Conservation (phyloP, 2,113 vertebrate species). For the Gulo gulo region DNA sequence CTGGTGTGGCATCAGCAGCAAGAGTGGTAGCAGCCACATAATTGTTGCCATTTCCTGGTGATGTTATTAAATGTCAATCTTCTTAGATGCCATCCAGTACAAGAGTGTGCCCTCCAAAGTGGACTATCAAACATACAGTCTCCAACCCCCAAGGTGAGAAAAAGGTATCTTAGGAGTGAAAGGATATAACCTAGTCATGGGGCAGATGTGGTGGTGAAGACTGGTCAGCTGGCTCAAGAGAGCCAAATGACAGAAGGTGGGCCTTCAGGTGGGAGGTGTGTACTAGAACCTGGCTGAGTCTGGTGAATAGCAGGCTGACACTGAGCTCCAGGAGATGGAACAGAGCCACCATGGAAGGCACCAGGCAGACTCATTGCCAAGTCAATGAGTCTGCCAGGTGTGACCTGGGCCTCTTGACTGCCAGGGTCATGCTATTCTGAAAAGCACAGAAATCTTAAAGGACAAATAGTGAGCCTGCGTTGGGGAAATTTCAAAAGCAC, state of each 20-base stretch:
- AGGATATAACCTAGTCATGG: not conserved
- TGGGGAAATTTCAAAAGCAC: not conserved
- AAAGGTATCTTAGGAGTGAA: not conserved
- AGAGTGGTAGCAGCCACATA: not conserved
- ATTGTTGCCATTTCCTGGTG: not conserved
- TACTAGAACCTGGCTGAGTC: not conserved
- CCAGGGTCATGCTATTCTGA: not conserved
- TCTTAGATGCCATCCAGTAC: not conserved
- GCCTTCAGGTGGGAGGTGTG: not conserved
- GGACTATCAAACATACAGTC: not conserved
- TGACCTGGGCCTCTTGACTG: not conserved
- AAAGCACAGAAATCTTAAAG: not conserved
- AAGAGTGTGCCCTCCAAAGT: not conserved
- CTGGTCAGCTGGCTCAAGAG: not conserved
- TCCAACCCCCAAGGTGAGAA: not conserved
- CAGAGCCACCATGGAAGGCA: not conserved
- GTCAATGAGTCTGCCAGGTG: not conserved
- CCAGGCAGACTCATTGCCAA: not conserved
- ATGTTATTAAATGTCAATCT: not conserved
- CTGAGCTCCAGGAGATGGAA: not conserved
- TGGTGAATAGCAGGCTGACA: not conserved
- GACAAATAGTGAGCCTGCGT: accelerated
- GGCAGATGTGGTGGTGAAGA: not conserved
- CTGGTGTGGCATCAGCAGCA: not conserved
- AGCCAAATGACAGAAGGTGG: not conserved